Conservation (phyloP, 2,113 vertebrate genomes). For the Ia io region DNA sequence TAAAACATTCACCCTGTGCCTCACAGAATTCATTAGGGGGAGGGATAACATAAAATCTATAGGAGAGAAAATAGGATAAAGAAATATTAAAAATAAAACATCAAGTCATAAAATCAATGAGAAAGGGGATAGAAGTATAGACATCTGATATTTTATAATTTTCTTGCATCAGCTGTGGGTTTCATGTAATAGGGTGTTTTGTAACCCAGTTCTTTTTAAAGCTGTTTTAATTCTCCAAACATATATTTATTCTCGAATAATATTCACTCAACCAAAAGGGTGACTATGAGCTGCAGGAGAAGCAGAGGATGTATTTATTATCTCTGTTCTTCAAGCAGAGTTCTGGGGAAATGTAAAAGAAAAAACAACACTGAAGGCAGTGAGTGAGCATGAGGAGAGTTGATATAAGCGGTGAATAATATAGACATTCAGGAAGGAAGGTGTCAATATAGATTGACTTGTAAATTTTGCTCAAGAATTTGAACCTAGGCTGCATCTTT, state of each 20-base stretch:
- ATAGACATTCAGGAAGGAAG: not conserved
- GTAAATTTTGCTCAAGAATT: not conserved
- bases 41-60: slow-evolving; percentile 45
- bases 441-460: not conserved
- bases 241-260: not conserved
- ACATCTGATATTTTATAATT: not conserved
- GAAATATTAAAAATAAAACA: slow-evolving; percentile 56
- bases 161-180: not conserved
- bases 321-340: not conserved
- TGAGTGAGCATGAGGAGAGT: not conserved
- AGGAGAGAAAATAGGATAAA: slow-evolving; percentile 50
- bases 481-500: not conserved
- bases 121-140: slow-evolving; percentile 26
- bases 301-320: not conserved
- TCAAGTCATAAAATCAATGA: slow-evolving; percentile 56
- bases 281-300: not conserved
- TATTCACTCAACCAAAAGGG: not conserved
- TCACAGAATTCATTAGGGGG: slow-evolving; percentile 20
- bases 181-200: slow-evolving; percentile 13
- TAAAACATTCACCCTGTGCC: not conserved
- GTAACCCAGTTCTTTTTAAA: slow-evolving; percentile 23
- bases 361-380: not conserved
- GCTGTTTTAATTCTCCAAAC: not conserved
- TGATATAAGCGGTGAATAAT: not conserved
- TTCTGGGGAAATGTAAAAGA: not conserved